Conservation (phyloP, 2,888 invertebrate species). For the Drosophila fulvimacula region DNA sequence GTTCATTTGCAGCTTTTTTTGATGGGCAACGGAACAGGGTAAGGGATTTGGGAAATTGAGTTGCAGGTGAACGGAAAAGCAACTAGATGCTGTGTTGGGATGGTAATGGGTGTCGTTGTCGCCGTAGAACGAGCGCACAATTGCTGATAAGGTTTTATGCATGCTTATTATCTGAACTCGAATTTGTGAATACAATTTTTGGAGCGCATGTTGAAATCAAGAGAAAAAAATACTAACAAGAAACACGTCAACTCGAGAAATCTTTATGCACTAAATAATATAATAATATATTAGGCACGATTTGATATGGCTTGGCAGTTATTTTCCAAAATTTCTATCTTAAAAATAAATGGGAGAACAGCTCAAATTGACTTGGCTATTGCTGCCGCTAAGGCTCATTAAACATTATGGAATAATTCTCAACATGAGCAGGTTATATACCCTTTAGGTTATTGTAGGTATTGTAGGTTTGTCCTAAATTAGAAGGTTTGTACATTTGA, state of each 20-base stretch:
- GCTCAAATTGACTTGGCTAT: not conserved
- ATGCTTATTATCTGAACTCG: slow-evolving; percentile 2
- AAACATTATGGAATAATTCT: not conserved
- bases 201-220: not conserved
- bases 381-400: not conserved
- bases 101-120: not conserved
- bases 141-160: slow-evolving; percentile 5
- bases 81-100: not conserved
- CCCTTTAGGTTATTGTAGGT: too few relatives aligned
- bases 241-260: not conserved
- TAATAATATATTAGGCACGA: not conserved
- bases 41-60: slow-evolving; percentile 57
- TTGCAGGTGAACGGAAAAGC: slow-evolving; percentile 55
- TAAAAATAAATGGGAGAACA: not conserved
- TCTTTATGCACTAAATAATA: not conserved
- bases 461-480: too few relatives aligned
- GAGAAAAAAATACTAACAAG: not conserved
- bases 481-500: too few relatives aligned
- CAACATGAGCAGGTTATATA: not conserved
- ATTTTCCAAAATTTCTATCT: not conserved
- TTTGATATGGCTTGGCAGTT: not conserved
- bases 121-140: slow-evolving; percentile 2
- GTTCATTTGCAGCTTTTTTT: slow-evolving; percentile 45
- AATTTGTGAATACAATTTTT: not conserved
- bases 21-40: slow-evolving; percentile 38